Percentiles rank a stretch among this genome's conserved stretches.
phyloP scores from a whole-genome alignment of 2,888 invertebrate genomes.

The Eurytoma californica region DNA sequence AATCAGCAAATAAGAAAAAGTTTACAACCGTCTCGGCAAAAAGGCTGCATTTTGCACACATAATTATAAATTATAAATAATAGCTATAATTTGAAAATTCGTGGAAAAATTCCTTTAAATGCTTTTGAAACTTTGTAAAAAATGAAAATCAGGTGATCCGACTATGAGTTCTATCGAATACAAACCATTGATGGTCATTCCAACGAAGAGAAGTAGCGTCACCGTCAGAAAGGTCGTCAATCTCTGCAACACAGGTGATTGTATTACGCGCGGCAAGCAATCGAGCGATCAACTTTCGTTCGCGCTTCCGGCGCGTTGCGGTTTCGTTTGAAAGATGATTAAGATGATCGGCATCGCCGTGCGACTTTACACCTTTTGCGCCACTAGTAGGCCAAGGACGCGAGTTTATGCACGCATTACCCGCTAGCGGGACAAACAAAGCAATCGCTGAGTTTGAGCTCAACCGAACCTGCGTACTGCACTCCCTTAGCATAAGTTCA shows the following conservation, averaged over 20 bases:
- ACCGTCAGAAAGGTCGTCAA: slow-evolving; percentile 94
- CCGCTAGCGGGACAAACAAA: no score
- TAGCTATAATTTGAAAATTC: no score
- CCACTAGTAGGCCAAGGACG: slow-evolving; percentile 49
- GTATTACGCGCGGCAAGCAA: background rate
- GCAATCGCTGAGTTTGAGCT: no score
- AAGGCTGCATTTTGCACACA: no score
- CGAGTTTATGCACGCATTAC: background rate
- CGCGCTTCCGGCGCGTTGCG: background rate
- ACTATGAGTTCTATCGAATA: slow-evolving; percentile 42
- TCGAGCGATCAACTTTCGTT: slow-evolving; percentile 2
- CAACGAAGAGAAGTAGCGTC: slow-evolving; percentile 93
- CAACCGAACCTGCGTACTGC: no score
- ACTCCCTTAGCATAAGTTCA: no score
- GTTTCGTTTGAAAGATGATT: slow-evolving; percentile 5
- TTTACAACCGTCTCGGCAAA: no score
- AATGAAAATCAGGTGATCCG: no score
- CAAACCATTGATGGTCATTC: slow-evolving; percentile 94
- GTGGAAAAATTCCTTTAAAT: slow-evolving; percentile 5
- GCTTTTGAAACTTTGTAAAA: no score
- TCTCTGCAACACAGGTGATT: slow-evolving; percentile 80
- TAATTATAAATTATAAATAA: no score
- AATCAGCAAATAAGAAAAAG: no score
- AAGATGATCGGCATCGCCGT: slow-evolving; percentile 44
- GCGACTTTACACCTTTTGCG: slow-evolving; percentile 50